A percentile compares a stretch with the other conserved stretches of the same genome.
These are phyloP conservation scores for Scrobipalpa atriplicella DNA, from an alignment of 2,888 invertebrate genomes.

Conservation along the genomic window DNA sequence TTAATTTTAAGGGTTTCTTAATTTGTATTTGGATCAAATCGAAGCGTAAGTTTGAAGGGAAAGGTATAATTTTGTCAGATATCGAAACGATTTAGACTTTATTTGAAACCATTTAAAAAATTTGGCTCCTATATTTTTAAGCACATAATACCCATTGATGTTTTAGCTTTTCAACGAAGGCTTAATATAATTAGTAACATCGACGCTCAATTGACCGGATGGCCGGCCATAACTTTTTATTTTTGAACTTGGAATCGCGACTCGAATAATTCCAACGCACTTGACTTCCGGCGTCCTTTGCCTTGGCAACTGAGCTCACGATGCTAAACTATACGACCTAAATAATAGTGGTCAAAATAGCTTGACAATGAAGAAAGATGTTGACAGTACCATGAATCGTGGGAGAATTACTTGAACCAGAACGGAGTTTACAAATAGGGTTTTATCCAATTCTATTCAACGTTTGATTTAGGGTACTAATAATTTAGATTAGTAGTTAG, in stretches of 20 bases:
- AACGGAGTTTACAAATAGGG: constrained; percentile 37
- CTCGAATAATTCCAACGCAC: constrained; percentile 68
- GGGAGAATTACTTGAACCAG: constrained; percentile 62
- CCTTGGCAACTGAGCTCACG: constrained; percentile 31
- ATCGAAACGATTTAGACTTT: background rate
- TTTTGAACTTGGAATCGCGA: constrained; percentile 54
- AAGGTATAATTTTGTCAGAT: constrained; percentile 26
- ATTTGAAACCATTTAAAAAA: background rate
- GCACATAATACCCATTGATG: background rate
- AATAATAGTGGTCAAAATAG: constrained; percentile 44
- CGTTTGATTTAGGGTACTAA: background rate
- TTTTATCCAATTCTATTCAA: constrained; percentile 41
- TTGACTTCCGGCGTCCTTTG: constrained; percentile 68
- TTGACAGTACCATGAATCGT: constrained; percentile 48
- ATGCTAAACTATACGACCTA: constrained; percentile 36
- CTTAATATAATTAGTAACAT: constrained; percentile 44
- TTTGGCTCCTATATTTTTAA: background rate
- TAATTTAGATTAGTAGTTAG: background rate
- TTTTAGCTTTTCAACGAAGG: constrained; percentile 5
- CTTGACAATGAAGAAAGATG: constrained; percentile 35
- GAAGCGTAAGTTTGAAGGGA: constrained; percentile 10
- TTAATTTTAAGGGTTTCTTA: constrained; percentile 7
- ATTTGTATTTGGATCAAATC: constrained; percentile 15
- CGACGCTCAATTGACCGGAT: constrained; percentile 59
- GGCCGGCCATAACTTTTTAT: constrained; percentile 65